phyloP scores from a whole-genome alignment of 1,140 invertebrate species.

The Eriocheir sinensis region DNA sequence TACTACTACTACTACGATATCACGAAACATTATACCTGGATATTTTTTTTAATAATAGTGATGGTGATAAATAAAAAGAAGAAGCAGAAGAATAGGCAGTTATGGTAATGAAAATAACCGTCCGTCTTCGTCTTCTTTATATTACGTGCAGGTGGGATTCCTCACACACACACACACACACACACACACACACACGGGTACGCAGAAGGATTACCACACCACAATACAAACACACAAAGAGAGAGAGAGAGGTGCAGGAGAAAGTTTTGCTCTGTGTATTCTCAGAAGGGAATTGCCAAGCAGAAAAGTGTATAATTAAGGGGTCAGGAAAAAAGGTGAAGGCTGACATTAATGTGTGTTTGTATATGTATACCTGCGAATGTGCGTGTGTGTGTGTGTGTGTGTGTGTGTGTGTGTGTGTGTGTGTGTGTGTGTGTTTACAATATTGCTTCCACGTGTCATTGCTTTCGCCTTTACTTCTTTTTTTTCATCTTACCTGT shows the following conservation, averaged over 20 bases:
- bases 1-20: neutral
- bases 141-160: no score
- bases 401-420: conserved; percentile 16
- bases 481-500: no score
- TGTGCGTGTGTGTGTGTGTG: neutral
- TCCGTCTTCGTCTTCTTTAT: no score
- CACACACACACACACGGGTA: conserved; percentile 36
- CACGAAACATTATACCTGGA: no score
- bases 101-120: no score
- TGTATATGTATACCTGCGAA: neutral
- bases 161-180: neutral
- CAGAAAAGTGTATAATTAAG: neutral
- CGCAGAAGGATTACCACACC: no score
- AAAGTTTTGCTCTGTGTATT: neutral
- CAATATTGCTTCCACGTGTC: neutral
- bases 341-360: neutral
- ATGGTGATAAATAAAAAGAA: no score
- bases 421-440: conserved; percentile 5
- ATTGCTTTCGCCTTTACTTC: neutral
- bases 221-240: neutral
- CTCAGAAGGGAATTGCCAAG: neutral
- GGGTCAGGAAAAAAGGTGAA: neutral
- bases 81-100: no score
- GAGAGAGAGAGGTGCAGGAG: neutral
- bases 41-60: no score